Base-by-base conservation (phyloP, 2,888 invertebrate species). In the Amphimallon solstitiale region DNA sequence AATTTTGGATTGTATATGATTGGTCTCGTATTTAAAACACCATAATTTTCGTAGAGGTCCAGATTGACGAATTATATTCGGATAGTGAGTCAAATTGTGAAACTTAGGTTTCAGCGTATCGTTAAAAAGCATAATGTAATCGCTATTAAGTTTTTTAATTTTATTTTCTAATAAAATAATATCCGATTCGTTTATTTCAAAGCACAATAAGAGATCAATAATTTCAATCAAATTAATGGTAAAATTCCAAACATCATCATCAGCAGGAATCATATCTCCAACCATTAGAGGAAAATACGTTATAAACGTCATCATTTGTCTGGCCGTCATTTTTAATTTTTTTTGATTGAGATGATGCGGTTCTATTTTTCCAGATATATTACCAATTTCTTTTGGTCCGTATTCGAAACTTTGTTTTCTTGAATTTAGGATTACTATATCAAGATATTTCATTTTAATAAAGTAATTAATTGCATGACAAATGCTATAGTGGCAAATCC, bases 41-140 rank as follows among this genome's bases (percentile, higher is more conserved):
- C 72, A 73, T 14, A 68, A 59, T 2, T 68, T 68, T 62, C 68
- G 66, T 7, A 72, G 35, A 6, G 72, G 72, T 2, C 72, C 72
- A 51, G 70, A 70, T 66, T 70, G 48, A 56, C 69, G 59, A 38
- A 73, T 70, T 23, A 72, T 43, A 12, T 56, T 68, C 23, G 71
- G 72, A 61, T 75, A 73, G 40, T 73, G 72, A 12, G 63, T 70
- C 37, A 73, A 68, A 60, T 67, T 71, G 35, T 75, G 72, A 60
- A 66, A 68, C 54, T 72, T 73, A 23, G 71, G 73, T 52, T 72
- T 74, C 1, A 73, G 35, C 2, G 63, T 67, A 62, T 72, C 68
- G 7, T 67, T 60, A 64, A 64, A 70, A 10, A 71, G 46, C 1
- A 12, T 10, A 17, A 67, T 23, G 49, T 66, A 72, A 3, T 68